Base-by-base conservation (phyloP, 2,888 invertebrate species). In the Dusona sp. region DNA sequence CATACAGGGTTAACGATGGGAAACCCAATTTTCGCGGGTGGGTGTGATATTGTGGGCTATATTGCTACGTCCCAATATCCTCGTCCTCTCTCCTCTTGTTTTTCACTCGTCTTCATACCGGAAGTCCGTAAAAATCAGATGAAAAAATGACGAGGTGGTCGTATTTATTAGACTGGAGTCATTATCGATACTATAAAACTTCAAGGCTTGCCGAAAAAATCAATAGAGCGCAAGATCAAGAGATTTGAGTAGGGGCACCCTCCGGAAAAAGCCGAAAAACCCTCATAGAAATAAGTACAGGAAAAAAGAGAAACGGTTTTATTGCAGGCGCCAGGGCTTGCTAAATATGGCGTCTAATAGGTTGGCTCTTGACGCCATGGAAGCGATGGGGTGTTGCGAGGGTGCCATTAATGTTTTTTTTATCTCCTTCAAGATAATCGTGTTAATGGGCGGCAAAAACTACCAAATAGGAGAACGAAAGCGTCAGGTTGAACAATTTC, bases 1-100 rank as follows among this genome's bases (percentile, higher is more conserved):
- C 45, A 48, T 48, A 48, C 57, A 78, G 79, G 68, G 54, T 82
- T 85, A 85, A 79, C 82, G 85, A 85, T 82, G 82, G 70, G 54
- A 82, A 68, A 85, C 74, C 79, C 79, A 85, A 82, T 85, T 79
- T 82, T 82, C 36, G 54, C 70, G 13, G 48, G 33, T 61, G 57
- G 42, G 33, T 54, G 48, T 51, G 45, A 33, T 33, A 33, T 33
- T 33, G 16, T 13, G 29, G 22, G 22, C 29, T 25, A 3, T 29
- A 25, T 29, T 29, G 48, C 70, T 29, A 9, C 19, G 4, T 19
- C 19, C 48, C 29, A 29, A 61, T 61, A 29, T 61, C 29, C 33
- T 25, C 42, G 42, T 9, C 38, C 19, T 13, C 25, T 61, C 38
- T 57, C 57, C 9, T 11, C 16, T 29, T 29, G 13, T 29, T 54